Evolutionary conservation across 2,797 vertebrate species (phyloP).

Genomic region (Etheostoma nigrum): DNA sequence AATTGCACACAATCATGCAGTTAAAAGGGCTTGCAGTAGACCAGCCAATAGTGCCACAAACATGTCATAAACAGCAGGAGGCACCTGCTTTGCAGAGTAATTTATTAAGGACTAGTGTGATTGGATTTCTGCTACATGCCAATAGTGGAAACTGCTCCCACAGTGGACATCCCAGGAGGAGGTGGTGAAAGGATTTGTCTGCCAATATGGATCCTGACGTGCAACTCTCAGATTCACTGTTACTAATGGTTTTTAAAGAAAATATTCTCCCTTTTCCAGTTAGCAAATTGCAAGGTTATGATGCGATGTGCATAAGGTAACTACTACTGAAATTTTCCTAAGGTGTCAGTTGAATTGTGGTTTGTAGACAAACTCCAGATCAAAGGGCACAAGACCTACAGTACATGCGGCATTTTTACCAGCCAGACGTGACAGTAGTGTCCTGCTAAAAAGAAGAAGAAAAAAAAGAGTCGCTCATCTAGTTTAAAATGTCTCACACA

Average conservation of each 20-base stretch:
- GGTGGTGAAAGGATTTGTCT: constrained; percentile 58
- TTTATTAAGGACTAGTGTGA: constrained; percentile 73
- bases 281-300: background rate
- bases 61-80: constrained; percentile 63
- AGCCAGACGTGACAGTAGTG: too few species aligned
- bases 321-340: background rate
- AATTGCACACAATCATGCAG: background rate
- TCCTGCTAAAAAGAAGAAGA: too few species aligned
- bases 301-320: background rate
- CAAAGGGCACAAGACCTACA: too few species aligned
- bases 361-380: too few species aligned
- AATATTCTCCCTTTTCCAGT: background rate
- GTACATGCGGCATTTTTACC: too few species aligned
- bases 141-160: constrained; percentile 78
- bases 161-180: constrained; percentile 67
- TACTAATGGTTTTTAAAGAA: constrained; percentile 24
- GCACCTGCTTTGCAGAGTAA: constrained; percentile 76
- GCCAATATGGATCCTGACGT: constrained; percentile 44
- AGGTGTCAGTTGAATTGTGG: background rate
- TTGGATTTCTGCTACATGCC: constrained; percentile 82
- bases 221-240: constrained; percentile 10
- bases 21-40: background rate
- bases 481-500: constrained; percentile 33
- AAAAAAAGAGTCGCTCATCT: background rate
- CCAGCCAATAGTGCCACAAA: constrained; percentile 31